Evolutionary conservation across 2,797 vertebrate genomes (phyloP), one percentile per base, ranked within the genome.

Genomic region (Onychomys arenicola): DNA sequence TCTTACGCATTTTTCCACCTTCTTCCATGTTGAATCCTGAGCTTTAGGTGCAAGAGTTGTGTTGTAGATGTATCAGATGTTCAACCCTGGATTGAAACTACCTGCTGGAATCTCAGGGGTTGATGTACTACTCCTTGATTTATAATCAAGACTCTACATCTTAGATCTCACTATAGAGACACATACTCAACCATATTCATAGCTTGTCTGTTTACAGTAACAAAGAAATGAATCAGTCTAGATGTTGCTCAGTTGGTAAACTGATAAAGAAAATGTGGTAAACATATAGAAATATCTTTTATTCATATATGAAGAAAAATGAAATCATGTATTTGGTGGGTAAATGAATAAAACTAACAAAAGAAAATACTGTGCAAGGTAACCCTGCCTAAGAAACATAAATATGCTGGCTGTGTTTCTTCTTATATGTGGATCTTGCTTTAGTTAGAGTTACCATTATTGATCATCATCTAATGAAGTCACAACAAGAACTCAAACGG

Each of bases 391-490:
- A 57, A 40, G 8, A 59, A 40, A 8, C 17, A 49, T 46, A 85
- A 49, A 46, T 32, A 1, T 34, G 0, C 5, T 1, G 2, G 0
- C 5, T 1, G 2, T 21, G 5, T 49, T 85, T 10, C 34, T 65
- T 84, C 16, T 83, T 40, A 40, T 52, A 7, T 61, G 37, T 61
- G 25, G 7, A 1, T 61, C 7, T 40, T 83, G n/a, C 4, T 12
- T 57, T 81, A 55, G 49, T 52, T 52, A n/a, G 17, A 13, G 10
- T 37, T 81, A 25, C 10, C 34, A 81, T 13, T 81, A 2, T 12
- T 61, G 57, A 29, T 61, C 14, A 43, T 29, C 4, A 14, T 40
- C 57, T 43, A 29, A 83, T 27, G 21, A 40, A 40, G 13, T 40
- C 14, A 82, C 2, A 11, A 43, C 12, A 59, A 3, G 5, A 55